phyloP scores from a whole-genome alignment of 1,140 invertebrate species.

The Chironomus striatipennis region DNA sequence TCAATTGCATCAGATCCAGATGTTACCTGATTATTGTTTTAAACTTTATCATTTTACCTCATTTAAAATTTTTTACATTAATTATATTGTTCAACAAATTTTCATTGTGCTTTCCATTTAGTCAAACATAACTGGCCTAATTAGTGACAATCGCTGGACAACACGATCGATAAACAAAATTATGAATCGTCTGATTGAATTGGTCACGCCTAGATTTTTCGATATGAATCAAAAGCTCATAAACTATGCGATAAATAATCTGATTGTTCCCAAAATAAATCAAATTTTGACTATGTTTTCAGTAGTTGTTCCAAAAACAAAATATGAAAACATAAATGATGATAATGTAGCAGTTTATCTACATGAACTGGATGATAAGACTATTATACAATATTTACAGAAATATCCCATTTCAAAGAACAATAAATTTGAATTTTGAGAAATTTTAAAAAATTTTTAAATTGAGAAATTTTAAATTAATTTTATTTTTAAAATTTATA shows the following conservation, averaged over 20 bases:
- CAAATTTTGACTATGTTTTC: not conserved
- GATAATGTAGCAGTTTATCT: not conserved
- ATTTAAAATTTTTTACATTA: too few relatives aligned
- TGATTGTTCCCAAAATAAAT: not conserved
- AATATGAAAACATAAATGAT: not conserved
- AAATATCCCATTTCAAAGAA: not conserved
- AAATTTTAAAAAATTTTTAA: too few relatives aligned
- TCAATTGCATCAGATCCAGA: not conserved
- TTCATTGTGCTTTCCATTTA: not conserved
- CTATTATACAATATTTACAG: not conserved
- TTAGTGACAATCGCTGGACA: not conserved
- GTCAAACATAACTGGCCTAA: not conserved
- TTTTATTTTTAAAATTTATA: too few relatives aligned
- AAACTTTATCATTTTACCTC: not conserved
- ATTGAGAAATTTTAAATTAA: too few relatives aligned
- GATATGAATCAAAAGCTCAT: not conserved
- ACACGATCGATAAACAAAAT: not conserved
- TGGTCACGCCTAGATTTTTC: not conserved
- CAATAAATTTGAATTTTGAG: too few relatives aligned
- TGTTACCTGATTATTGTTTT: not conserved
- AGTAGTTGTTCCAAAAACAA: not conserved
- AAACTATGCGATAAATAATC: not conserved
- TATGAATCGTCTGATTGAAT: not conserved
- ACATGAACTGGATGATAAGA: not conserved
- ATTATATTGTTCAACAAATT: too few relatives aligned